A percentile compares a stretch with the other conserved stretches of the same genome.
Evolutionary conservation across 2,113 vertebrate genomes (phyloP).

Genomic region (Lophura nycthemera): DNA sequence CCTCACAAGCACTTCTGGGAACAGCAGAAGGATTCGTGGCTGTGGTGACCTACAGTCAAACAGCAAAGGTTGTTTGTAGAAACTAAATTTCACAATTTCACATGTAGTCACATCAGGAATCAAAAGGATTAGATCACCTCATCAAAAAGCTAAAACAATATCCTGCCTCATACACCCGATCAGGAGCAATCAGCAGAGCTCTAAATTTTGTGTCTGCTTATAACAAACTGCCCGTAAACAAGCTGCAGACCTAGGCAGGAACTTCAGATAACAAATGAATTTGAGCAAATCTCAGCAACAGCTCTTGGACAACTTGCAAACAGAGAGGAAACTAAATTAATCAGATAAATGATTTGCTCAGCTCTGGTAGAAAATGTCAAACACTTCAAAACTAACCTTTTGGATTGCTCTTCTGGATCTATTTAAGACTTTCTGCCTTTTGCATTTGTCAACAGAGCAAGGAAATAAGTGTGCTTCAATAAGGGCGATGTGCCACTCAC

Average conservation of each 20-base stretch:
- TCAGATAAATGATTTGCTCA: constrained; percentile 70
- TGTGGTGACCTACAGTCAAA: neutral
- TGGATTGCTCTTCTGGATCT: constrained; percentile 52
- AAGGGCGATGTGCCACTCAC: neutral
- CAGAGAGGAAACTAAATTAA: constrained; percentile 59
- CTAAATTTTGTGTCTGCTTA: neutral
- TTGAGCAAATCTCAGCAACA: constrained; percentile 55
- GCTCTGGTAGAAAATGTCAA: constrained; percentile 59
- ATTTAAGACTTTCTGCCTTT: constrained; percentile 55
- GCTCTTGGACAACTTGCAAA: constrained; percentile 35
- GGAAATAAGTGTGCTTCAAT: neutral
- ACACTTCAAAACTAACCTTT: constrained; percentile 65
- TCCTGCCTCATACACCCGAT: neutral
- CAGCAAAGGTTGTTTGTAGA: neutral
- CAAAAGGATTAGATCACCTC: neutral
- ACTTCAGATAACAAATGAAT: constrained; percentile 58
- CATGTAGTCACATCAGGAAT: neutral
- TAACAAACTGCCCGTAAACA: constrained; percentile 23
- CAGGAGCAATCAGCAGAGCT: neutral
- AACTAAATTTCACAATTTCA: neutral
- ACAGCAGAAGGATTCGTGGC: neutral
- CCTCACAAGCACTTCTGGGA: neutral
- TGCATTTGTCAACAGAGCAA: constrained; percentile 43
- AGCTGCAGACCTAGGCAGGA: constrained; percentile 31
- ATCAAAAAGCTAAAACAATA: constrained; percentile 12